phyloP scores from a whole-genome alignment of 2,888 invertebrate genomes.

The Acleris holmiana region DNA sequence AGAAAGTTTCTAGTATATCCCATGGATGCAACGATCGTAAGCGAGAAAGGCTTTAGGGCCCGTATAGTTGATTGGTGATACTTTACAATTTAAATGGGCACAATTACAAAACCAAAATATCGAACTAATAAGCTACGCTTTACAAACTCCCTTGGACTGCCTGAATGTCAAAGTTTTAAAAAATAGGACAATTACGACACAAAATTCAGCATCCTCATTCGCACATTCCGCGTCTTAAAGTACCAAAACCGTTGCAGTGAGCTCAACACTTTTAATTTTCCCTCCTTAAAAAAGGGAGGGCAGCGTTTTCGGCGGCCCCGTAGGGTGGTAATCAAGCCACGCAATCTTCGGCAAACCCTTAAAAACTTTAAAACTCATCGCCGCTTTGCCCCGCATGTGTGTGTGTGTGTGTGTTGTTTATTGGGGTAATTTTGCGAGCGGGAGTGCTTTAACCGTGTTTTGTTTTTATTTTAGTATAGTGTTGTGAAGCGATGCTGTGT shows the following conservation, averaged over 20 bases:
- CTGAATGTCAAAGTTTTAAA: no score
- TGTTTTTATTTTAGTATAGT: conserved; percentile 18
- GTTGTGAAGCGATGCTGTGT: not conserved
- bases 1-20: no score
- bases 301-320: conserved; percentile 70
- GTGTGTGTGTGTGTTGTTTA: conserved; percentile 50
- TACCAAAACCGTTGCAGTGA: conserved; percentile 59
- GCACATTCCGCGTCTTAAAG: conserved; percentile 59
- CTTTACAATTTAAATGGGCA: no score
- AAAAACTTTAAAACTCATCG: conserved; percentile 86
- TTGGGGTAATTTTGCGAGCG: conserved; percentile 58
- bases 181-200: no score
- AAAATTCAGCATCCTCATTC: no score
- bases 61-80: no score
- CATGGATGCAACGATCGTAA: no score
- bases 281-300: conserved; percentile 84
- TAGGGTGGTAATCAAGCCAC: conserved; percentile 84
- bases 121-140: no score
- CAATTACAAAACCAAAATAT: no score
- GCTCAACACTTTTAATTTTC: conserved; percentile 81
- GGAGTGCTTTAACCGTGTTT: conserved; percentile 31
- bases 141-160: no score
- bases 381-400: conserved; percentile 62
- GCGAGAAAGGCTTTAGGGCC: no score
- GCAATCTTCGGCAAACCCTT: conserved; percentile 86